Evolutionary conservation across 2,797 vertebrate species (phyloP).

Genomic region (Chanos chanos): DNA sequence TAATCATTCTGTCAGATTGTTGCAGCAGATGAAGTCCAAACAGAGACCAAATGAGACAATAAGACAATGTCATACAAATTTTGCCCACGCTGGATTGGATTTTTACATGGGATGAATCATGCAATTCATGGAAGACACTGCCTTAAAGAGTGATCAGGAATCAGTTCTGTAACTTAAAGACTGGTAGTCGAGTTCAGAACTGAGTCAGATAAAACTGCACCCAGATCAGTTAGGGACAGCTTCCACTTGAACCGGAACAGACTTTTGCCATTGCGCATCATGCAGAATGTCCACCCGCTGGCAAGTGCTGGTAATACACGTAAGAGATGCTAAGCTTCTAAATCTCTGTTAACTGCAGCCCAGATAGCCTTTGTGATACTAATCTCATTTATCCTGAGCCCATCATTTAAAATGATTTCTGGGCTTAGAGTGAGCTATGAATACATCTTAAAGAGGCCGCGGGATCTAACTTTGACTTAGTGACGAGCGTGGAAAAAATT

Average conservation of each 20-base stretch:
- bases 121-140: background rate
- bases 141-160: background rate
- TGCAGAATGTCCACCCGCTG: slow-evolving; percentile 44
- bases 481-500: slow-evolving; percentile 16
- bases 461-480: slow-evolving; percentile 45
- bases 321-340: slow-evolving; percentile 27
- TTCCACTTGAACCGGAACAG: background rate
- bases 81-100: background rate
- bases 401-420: slow-evolving; percentile 43
- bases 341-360: slow-evolving; percentile 27
- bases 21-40: slow-evolving; percentile 4
- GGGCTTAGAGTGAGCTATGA: slow-evolving; percentile 43
- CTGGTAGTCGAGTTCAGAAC: too few species aligned
- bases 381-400: slow-evolving; percentile 61
- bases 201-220: background rate
- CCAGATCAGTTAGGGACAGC: background rate
- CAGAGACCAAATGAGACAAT: background rate
- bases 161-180: background rate
- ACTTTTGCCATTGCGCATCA: background rate
- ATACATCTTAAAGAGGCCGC: slow-evolving; percentile 43
- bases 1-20: background rate
- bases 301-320: slow-evolving; percentile 17
- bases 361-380: too few species aligned
- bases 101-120: too few species aligned
- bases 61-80: background rate